Percentiles rank a stretch among this genome's conserved stretches.
phyloP scores from a whole-genome alignment of 2,797 vertebrate genomes.

The Oreochromis mossambicus region DNA sequence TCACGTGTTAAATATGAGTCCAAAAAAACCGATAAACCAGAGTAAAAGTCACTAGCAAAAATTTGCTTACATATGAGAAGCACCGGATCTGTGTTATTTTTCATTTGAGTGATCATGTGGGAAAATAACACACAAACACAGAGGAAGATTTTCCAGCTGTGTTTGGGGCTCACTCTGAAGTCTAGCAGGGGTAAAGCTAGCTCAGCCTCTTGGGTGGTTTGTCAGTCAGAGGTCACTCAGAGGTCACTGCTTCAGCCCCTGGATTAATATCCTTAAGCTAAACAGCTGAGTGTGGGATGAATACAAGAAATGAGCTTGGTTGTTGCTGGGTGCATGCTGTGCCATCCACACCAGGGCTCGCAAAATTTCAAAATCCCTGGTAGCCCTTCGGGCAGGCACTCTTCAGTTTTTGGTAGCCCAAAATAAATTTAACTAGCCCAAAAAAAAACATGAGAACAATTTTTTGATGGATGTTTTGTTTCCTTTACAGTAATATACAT shows the following conservation, averaged over 20 bases:
- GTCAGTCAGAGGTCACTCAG: not conserved
- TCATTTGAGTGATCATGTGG: not conserved
- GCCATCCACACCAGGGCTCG: not conserved
- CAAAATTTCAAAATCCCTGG: no score
- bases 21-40: not conserved
- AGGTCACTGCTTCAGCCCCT: not conserved
- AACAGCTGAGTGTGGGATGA: not conserved
- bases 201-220: conserved; percentile 1
- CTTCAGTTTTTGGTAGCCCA: no score
- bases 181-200: not conserved
- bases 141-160: not conserved
- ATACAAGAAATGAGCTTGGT: not conserved
- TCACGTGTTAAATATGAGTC: not conserved
- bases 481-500: no score
- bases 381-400: no score
- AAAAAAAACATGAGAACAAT: no score
- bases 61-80: not conserved
- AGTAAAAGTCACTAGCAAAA: not conserved
- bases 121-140: not conserved
- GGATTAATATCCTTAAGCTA: not conserved
- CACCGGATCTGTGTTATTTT: not conserved
- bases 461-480: no score
- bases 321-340: not conserved
- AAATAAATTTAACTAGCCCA: no score
- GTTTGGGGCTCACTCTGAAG: not conserved